These are phyloP conservation scores for Petrolisthes cinctipes DNA, from an alignment of 2,888 invertebrate species.

Conservation along the genomic window DNA sequence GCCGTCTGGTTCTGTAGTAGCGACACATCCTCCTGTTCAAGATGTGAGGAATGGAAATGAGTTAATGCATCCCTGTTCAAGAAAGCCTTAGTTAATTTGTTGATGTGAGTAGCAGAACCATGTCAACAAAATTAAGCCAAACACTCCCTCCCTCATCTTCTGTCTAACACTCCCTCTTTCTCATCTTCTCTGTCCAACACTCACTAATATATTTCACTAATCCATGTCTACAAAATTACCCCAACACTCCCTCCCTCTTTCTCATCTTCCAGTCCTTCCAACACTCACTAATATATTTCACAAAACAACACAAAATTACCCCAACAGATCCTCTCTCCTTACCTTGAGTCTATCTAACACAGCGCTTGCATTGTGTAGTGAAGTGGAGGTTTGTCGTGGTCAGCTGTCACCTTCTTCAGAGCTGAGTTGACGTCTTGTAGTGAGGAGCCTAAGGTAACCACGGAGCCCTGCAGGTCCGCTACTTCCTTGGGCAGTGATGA, in stretches of 20 bases:
- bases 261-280: too few relatives aligned
- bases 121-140: too few relatives aligned
- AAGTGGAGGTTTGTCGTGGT: constrained; percentile 31
- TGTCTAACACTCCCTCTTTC: too few relatives aligned
- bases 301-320: neutral
- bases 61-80: too few relatives aligned
- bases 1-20: neutral
- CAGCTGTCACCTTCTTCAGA: constrained; percentile 45
- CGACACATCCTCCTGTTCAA: neutral
- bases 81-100: too few relatives aligned
- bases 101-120: too few relatives aligned
- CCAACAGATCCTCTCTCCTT: neutral
- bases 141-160: too few relatives aligned
- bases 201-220: too few relatives aligned
- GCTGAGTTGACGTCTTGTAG: constrained; percentile 61
- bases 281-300: too few relatives aligned
- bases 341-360: constrained; percentile 45
- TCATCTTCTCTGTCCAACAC: too few relatives aligned
- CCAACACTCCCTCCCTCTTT: too few relatives aligned
- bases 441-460: constrained; percentile 62
- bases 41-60: neutral
- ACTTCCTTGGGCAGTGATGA: constrained; percentile 63
- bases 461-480: constrained; percentile 54
- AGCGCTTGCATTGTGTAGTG: constrained; percentile 30
- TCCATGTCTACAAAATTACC: too few relatives aligned